These are phyloP conservation scores for Ateles fusciceps DNA, from an alignment of 2,797 vertebrate genomes.

Conservation along the genomic window DNA sequence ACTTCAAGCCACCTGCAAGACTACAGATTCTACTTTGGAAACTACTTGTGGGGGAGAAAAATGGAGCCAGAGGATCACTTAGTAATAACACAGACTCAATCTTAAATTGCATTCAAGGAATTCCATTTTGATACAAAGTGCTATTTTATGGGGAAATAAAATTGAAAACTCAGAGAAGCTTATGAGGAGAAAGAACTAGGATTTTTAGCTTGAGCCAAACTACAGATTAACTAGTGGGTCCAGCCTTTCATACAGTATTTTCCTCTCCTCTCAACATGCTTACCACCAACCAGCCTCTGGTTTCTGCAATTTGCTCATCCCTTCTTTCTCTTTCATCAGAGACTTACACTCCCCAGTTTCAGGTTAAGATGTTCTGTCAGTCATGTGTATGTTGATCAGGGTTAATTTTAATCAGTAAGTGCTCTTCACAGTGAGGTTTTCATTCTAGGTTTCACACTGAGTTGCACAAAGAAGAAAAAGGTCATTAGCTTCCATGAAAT, in stretches of 20 bases:
- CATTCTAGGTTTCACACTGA: background rate
- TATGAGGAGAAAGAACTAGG: background rate
- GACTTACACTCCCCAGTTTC: background rate
- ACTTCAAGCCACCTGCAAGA: constrained; percentile 37
- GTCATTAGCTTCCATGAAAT: background rate
- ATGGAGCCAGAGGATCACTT: background rate
- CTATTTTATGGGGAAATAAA: background rate
- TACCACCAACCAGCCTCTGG: background rate
- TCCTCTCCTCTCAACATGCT: accelerated
- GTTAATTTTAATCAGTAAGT: background rate
- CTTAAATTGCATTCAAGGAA: background rate
- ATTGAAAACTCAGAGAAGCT: background rate
- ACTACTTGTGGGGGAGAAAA: background rate
- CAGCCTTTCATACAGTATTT: background rate
- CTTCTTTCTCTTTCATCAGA: background rate
- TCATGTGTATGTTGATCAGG: background rate
- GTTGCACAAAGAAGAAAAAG: background rate
- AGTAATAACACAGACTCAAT: background rate
- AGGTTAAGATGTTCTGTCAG: background rate
- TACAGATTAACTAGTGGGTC: background rate
- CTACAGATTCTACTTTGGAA: background rate
- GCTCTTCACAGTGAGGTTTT: background rate
- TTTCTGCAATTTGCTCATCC: background rate
- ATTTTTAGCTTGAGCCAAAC: background rate
- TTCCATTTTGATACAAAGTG: constrained; percentile 26